Conservation (phyloP, 1,140 invertebrate genomes). For the Orussus abietinus region DNA sequence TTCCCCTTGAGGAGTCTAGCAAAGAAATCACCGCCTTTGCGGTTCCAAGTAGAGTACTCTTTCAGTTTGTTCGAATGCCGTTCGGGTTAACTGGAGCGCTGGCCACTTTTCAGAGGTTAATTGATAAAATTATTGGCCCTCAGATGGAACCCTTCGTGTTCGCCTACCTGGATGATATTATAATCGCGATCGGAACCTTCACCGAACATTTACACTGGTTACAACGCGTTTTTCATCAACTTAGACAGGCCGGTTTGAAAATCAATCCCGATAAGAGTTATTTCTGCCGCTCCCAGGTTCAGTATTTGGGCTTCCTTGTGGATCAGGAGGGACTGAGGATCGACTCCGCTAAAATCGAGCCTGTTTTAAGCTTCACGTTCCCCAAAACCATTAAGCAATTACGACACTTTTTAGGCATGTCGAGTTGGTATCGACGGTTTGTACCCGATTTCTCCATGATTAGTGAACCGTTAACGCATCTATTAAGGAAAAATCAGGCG, state of each 20-base stretch:
- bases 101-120: too few species aligned
- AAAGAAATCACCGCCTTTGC: too few species aligned
- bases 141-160: too few species aligned
- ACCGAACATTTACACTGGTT: constrained; percentile 20
- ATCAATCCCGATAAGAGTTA: constrained; percentile 26
- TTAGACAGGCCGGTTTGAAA: constrained; percentile 15
- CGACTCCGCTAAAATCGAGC: constrained; percentile 34
- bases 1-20: too few species aligned
- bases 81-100: too few species aligned
- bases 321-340: constrained; percentile 31
- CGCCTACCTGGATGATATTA: too few species aligned
- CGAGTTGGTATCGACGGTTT: constrained; percentile 40
- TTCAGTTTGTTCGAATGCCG: too few species aligned
- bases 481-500: constrained; percentile 32
- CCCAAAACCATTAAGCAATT: constrained; percentile 38
- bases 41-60: too few species aligned
- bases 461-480: constrained; percentile 26
- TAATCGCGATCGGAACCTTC: too few species aligned
- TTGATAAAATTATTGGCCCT: too few species aligned
- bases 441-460: constrained; percentile 32
- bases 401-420: constrained; percentile 47
- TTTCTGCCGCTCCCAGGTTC: constrained; percentile 14
- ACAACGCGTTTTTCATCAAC: constrained; percentile 13
- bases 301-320: constrained; percentile 32
- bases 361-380: constrained; percentile 29